These are phyloP conservation scores for Epinephelus coioides DNA, from an alignment of 2,797 vertebrate genomes.

Conservation along the genomic window DNA sequence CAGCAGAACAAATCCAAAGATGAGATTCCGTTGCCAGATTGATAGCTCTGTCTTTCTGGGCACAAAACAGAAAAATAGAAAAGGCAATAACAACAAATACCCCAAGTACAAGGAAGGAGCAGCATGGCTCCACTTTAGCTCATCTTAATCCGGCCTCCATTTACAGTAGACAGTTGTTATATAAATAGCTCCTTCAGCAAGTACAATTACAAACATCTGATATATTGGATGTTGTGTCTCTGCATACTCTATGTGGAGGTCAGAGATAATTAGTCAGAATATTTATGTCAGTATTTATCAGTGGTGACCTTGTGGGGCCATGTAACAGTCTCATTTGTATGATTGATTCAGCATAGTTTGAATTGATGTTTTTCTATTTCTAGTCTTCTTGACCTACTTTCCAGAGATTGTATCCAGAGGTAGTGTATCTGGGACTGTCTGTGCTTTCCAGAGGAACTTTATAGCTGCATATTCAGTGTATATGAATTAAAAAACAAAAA, in stretches of 20 bases:
- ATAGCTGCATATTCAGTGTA: background rate
- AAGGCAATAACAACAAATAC: slow-evolving; percentile 3
- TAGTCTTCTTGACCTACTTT: slow-evolving; percentile 61
- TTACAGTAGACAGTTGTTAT: background rate
- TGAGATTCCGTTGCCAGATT: background rate
- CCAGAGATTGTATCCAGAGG: background rate
- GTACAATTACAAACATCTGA: slow-evolving; percentile 17
- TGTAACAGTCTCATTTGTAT: slow-evolving; percentile 13
- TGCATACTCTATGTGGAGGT: background rate
- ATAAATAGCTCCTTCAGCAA: slow-evolving; percentile 9
- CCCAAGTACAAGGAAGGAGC: background rate
- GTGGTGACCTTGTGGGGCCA: background rate
- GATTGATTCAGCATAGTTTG: slow-evolving; percentile 20
- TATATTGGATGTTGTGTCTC: background rate
- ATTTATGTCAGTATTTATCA: slow-evolving; percentile 5
- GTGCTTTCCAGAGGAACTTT: background rate
- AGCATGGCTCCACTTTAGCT: background rate
- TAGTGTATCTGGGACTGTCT: slow-evolving; percentile 20
- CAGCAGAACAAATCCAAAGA: background rate
- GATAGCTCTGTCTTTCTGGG: background rate
- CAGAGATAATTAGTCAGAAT: slow-evolving; percentile 1
- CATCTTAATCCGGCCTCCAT: slow-evolving; percentile 1
- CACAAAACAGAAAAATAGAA: slow-evolving; percentile 8
- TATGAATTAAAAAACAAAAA: background rate
- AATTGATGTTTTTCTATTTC: slow-evolving; percentile 46